Evolutionary conservation across 2,797 vertebrate genomes (phyloP).

Genomic region (Furcifer pardalis): DNA sequence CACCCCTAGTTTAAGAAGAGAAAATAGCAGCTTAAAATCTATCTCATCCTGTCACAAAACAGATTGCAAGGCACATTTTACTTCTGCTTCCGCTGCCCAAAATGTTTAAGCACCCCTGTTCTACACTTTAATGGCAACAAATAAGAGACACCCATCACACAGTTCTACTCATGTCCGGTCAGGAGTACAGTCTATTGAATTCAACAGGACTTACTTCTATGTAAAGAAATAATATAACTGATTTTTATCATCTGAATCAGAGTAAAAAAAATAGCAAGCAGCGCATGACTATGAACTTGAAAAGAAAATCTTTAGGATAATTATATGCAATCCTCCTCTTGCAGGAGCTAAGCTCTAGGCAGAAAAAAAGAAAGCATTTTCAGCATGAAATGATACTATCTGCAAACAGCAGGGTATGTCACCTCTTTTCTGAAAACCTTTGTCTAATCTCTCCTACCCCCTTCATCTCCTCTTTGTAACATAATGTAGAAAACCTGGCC

Average conservation of each 20-base stretch:
- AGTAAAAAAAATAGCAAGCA: neutral
- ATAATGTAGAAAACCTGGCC: slow-evolving; percentile 52
- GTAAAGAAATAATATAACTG: neutral
- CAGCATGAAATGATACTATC: slow-evolving; percentile 57
- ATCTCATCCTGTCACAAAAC: no score
- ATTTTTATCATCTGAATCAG: neutral
- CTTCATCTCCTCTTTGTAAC: slow-evolving; percentile 52
- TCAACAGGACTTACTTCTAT: neutral
- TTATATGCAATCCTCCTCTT: neutral
- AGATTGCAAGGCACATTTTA: no score
- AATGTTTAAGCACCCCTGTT: no score
- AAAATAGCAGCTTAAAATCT: no score
- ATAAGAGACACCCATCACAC: no score
- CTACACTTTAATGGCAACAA: no score
- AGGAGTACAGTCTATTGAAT: no score
- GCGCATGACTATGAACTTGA: neutral
- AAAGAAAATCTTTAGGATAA: neutral
- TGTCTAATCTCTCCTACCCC: slow-evolving; percentile 55
- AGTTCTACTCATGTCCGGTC: no score
- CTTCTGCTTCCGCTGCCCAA: no score
- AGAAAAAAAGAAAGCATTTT: neutral
- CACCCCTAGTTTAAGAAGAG: no score
- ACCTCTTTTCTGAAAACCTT: slow-evolving; percentile 59
- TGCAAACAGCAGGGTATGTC: slow-evolving; percentile 50
- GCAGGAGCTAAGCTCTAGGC: slow-evolving; percentile 32